Conservation (phyloP, 2,888 invertebrate genomes). For the Dryocosmus kuriphilus region DNA sequence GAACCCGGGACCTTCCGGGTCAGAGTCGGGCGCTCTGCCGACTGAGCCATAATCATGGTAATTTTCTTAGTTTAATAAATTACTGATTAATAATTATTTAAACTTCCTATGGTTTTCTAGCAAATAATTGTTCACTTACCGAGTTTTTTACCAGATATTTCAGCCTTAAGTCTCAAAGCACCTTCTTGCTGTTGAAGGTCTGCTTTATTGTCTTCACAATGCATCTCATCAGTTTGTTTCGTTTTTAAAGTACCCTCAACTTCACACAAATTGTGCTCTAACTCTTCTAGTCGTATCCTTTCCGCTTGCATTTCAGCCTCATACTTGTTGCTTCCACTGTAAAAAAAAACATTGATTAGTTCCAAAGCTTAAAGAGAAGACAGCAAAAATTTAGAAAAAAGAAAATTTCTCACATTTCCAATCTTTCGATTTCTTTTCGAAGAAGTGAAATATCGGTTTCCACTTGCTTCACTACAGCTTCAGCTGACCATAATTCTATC, state of each 20-base stretch:
- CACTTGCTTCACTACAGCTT: slow-evolving; percentile 67
- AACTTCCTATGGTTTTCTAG: too few species aligned
- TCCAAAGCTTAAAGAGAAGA: slow-evolving; percentile 22
- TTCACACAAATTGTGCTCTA: slow-evolving; percentile 76
- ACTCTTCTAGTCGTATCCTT: slow-evolving; percentile 69
- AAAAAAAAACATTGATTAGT: slow-evolving; percentile 50
- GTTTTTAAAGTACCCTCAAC: slow-evolving; percentile 79
- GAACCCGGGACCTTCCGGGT: too few species aligned
- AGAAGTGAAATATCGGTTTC: slow-evolving; percentile 71
- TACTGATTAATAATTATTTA: too few species aligned
- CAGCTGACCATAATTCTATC: slow-evolving; percentile 55
- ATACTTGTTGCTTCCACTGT: slow-evolving; percentile 63
- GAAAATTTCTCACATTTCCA: slow-evolving; percentile 69
- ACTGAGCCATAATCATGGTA: too few species aligned
- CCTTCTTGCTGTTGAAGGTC: slow-evolving; percentile 72
- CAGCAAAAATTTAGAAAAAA: neutral
- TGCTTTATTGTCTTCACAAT: slow-evolving; percentile 65
- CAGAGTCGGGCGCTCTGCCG: too few species aligned
- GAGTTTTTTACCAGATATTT: slow-evolving; percentile 65
- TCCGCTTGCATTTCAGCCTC: slow-evolving; percentile 73
- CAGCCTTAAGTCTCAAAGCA: slow-evolving; percentile 68
- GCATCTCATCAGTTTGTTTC: slow-evolving; percentile 77
- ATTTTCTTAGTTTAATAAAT: too few species aligned
- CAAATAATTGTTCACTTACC: slow-evolving; percentile 62
- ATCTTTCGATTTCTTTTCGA: slow-evolving; percentile 66